Percentiles rank a stretch among this genome's conserved stretches.
phyloP scores from a whole-genome alignment of 2,113 vertebrate species.

The Nycticebus coucang region DNA sequence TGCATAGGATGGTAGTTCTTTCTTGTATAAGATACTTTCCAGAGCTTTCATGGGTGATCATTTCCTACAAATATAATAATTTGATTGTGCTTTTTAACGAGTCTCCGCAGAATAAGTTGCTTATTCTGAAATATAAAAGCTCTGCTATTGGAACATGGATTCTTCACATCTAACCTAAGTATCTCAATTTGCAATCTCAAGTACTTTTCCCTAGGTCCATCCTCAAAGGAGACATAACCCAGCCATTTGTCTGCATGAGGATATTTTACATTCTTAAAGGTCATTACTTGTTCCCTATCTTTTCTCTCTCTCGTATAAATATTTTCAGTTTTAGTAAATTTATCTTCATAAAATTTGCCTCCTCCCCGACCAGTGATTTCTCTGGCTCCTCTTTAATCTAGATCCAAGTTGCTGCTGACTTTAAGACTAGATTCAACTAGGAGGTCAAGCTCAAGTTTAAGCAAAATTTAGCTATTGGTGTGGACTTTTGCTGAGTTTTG shows the following conservation, averaged over 20 bases:
- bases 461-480: background rate
- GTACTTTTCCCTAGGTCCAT: background rate
- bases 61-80: conserved; percentile 46
- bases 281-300: conserved; percentile 6
- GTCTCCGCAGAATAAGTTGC: background rate
- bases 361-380: background rate
- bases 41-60: background rate
- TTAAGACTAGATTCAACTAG: background rate
- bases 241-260: conserved; percentile 19
- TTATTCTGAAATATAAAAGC: conserved; percentile 24
- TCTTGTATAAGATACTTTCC: background rate
- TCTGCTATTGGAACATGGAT: background rate
- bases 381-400: conserved; percentile 32
- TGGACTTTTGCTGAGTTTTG: background rate
- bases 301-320: conserved; percentile 38
- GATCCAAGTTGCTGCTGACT: conserved; percentile 8
- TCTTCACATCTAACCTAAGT: conserved; percentile 29
- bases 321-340: conserved; percentile 30
- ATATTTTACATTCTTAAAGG: conserved; percentile 53
- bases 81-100: background rate
- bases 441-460: background rate
- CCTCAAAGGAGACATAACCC: conserved; percentile 41
- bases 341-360: conserved; percentile 10
- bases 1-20: background rate
- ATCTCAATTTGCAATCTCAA: background rate